Base-by-base conservation (phyloP, 2,888 invertebrate genomes). In the Cephus spinipes region DNA sequence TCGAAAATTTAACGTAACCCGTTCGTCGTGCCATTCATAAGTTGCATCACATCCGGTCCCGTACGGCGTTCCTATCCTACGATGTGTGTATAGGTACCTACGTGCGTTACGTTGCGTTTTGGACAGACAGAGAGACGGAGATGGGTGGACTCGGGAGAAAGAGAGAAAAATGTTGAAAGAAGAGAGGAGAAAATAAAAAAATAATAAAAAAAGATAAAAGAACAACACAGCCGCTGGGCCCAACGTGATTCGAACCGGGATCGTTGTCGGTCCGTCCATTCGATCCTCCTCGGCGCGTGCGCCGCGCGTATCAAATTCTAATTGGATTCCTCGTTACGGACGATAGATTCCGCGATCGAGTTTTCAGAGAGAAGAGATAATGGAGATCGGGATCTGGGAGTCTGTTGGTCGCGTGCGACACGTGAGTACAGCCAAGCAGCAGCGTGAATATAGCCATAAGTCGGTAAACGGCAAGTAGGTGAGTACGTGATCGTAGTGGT, bases 31-130 rank as follows among this genome's bases (percentile, higher is more conserved):
- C 82, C 81, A 82, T 81, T 83, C 82, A 83, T 80, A 80, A 81
- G 79, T 81, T 82, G 82, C 81, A 82, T 81, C 82, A 83, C 78
- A 79, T 81, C 79, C 81, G 80, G 81, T 78, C n/a, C 55, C 73
- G 68, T 69, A 12, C 32, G 71, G n/a, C 31, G 23, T 55, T 23
- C 15, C 55, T 55, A 55, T 55, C 55, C 9, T 23, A 55, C 55
- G 55, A 23, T 9, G 55, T 23, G 55, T 23, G 23, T 55, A 23
- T 23, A 23, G 55, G 55, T 55, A 23, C 55, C 23, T 55, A 55
- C 23, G 55, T 23, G 55, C 55, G 55, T 1, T 23, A 55, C 55
- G 23, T 23, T 55, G 55, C 23, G 23, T 2, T 55, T 23, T 23
- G 55, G 23, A 55, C 23, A 23, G 23, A 55, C 23, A 55, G 55